phyloP scores from a whole-genome alignment of 1,140 invertebrate species.

The Cydia fagiglandana region DNA sequence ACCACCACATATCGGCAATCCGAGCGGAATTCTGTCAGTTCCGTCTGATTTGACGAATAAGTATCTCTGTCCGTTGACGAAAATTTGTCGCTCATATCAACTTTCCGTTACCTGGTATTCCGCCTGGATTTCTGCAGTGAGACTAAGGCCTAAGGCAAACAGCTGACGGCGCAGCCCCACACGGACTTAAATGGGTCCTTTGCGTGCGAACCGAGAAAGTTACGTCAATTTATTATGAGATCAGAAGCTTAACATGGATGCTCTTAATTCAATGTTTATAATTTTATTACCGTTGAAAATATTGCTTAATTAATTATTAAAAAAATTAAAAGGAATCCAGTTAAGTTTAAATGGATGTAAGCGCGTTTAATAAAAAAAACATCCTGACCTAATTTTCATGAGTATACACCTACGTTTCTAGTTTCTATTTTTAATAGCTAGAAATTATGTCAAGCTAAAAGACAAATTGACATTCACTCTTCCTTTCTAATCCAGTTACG shows the following conservation, averaged over 20 bases:
- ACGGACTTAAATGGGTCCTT: constrained; percentile 36
- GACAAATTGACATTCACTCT: not conserved
- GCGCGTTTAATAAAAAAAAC: too few relatives aligned
- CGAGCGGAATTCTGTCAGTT: too few relatives aligned
- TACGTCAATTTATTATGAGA: constrained; percentile 63
- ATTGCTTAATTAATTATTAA: constrained; percentile 3
- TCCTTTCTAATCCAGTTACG: constrained; percentile 15
- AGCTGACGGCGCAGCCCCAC: not conserved
- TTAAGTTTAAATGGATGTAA: too few relatives aligned
- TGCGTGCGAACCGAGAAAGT: constrained; percentile 60
- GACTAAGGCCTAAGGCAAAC: not conserved
- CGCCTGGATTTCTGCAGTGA: not conserved
- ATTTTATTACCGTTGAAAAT: not conserved
- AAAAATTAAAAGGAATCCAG: not conserved
- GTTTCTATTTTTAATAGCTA: not conserved
- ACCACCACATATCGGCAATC: too few relatives aligned
- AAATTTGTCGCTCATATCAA: not conserved
- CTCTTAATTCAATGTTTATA: constrained; percentile 46
- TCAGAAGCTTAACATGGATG: constrained; percentile 46
- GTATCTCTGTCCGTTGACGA: too few relatives aligned
- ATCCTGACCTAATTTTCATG: too few relatives aligned
- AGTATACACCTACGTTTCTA: not conserved
- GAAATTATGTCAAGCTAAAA: not conserved
- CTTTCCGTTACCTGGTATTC: not conserved
- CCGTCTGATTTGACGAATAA: too few relatives aligned